These are phyloP conservation scores for Oscheius sp. DNA, from an alignment of 2,888 invertebrate genomes.

Conservation along the genomic window DNA sequence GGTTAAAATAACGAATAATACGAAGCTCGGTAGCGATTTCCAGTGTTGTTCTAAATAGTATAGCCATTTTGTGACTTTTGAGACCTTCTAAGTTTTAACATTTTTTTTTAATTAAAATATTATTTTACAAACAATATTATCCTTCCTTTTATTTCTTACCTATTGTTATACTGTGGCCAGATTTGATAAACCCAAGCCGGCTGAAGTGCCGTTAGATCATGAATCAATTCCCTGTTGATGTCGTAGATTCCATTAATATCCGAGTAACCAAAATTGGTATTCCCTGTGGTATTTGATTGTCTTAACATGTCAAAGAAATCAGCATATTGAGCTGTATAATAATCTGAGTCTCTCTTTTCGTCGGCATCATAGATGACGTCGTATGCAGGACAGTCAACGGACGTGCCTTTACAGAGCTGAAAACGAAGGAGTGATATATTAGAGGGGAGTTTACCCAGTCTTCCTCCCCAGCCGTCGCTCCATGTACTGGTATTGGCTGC, in stretches of 20 bases:
- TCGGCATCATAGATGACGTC: slow-evolving; percentile 25
- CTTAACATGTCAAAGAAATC: slow-evolving; percentile 49
- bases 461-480: slow-evolving; percentile 40
- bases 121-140: not conserved
- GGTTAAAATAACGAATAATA: slow-evolving; percentile 2
- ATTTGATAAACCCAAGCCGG: slow-evolving; percentile 54
- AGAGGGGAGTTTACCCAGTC: slow-evolving; percentile 50
- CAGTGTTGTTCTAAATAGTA: slow-evolving; percentile 18
- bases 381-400: slow-evolving; percentile 35
- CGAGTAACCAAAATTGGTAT: slow-evolving; percentile 36
- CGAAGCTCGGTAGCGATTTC: slow-evolving; percentile 17
- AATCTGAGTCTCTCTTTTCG: not conserved
- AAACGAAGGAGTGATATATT: no score
- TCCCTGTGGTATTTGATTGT: slow-evolving; percentile 41
- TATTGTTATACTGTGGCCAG: slow-evolving; percentile 53
- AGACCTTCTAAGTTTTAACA: no score
- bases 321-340: slow-evolving; percentile 19
- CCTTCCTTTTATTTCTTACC: slow-evolving; percentile 19
- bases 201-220: slow-evolving; percentile 45
- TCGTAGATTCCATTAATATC: slow-evolving; percentile 50
- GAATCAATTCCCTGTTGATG: slow-evolving; percentile 51
- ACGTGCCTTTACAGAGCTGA: slow-evolving; percentile 44
- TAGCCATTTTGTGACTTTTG: not conserved
- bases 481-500: slow-evolving; percentile 61
- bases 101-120: no score